Evolutionary conservation across 2,113 vertebrate species (phyloP).

Genomic region (Lagenorhynchus albirostris): DNA sequence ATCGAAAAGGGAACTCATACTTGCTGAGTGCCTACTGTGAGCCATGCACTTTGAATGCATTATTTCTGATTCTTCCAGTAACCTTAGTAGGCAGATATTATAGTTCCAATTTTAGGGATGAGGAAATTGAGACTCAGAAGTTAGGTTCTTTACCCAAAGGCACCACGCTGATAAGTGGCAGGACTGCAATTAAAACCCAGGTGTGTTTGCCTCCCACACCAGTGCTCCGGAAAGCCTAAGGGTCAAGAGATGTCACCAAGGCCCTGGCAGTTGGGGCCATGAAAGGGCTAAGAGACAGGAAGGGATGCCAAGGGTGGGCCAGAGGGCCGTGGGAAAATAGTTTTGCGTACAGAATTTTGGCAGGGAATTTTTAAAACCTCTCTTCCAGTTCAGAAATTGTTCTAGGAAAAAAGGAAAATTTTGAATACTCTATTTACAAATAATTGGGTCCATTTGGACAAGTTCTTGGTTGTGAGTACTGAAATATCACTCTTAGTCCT

Average conservation of each 20-base stretch:
- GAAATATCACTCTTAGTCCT: not conserved
- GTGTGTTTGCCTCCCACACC: not conserved
- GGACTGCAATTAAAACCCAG: not conserved
- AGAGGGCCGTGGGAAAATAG: not conserved
- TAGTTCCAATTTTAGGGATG: not conserved
- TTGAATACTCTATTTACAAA: not conserved
- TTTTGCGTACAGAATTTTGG: not conserved
- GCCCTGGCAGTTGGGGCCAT: not conserved
- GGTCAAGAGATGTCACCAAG: not conserved
- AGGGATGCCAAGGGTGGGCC: not conserved
- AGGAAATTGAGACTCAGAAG: constrained; percentile 17
- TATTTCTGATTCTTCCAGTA: constrained; percentile 2
- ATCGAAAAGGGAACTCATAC: not conserved
- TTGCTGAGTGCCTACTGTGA: not conserved
- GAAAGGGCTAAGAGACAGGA: not conserved
- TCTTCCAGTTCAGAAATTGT: not conserved
- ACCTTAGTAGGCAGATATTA: not conserved
- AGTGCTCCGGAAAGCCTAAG: not conserved
- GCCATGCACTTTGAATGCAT: not conserved
- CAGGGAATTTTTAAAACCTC: not conserved
- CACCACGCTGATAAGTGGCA: not conserved
- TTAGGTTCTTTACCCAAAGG: not conserved
- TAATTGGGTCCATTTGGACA: not conserved
- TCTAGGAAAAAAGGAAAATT: not conserved
- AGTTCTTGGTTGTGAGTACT: not conserved